These are phyloP conservation scores for Pantherophis guttatus DNA, from an alignment of 2,113 vertebrate genomes.

Conservation along the genomic window DNA sequence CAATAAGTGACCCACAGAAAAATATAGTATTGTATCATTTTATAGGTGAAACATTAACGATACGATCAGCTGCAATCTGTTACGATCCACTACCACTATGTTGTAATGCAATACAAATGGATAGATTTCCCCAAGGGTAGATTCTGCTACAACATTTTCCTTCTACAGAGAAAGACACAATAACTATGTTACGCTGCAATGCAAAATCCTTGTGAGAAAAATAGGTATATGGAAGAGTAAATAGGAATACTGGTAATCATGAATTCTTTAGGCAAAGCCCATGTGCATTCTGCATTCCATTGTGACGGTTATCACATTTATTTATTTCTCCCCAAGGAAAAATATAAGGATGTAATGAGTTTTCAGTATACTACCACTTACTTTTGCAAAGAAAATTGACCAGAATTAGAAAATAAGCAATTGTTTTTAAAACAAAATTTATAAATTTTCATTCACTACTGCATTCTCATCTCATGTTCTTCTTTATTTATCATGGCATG, in stretches of 20 bases:
- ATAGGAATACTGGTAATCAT: neutral
- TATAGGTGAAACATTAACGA: neutral
- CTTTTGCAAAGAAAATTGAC: neutral
- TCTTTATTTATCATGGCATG: neutral
- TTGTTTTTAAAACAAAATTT: neutral
- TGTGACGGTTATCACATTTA: neutral
- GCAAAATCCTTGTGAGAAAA: slow-evolving; percentile 4
- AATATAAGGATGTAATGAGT: neutral
- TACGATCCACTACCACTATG: neutral
- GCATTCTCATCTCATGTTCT: neutral
- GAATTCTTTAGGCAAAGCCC: neutral
- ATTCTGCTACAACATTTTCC: neutral
- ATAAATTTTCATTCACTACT: neutral
- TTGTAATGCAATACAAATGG: neutral
- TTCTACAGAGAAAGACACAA: neutral
- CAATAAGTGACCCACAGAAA: neutral
- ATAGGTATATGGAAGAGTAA: neutral
- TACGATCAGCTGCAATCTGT: neutral
- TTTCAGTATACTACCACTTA: neutral
- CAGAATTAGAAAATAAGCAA: neutral
- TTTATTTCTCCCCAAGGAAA: neutral
- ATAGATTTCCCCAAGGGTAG: neutral
- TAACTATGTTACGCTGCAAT: neutral
- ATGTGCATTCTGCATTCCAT: neutral
- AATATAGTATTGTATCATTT: neutral